Conservation (phyloP, 2,797 vertebrate genomes). For the Eupleurogrammus muticus region DNA sequence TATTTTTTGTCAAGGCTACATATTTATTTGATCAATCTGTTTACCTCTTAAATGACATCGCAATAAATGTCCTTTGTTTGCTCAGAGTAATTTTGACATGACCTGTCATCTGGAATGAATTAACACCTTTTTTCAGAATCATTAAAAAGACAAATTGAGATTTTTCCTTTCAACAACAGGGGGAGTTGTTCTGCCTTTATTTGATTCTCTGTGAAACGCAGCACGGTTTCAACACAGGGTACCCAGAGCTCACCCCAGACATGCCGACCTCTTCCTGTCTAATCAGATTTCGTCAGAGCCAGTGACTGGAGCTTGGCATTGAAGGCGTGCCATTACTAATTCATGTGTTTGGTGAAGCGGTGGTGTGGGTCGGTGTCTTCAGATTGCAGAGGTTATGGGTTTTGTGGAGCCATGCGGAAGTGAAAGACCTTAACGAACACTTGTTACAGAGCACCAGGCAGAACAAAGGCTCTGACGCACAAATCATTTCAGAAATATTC, state of each 20-base stretch:
- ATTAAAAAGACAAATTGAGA: not conserved
- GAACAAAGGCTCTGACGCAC: too few relatives aligned
- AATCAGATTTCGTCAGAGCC: constrained; percentile 40
- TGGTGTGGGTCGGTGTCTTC: constrained; percentile 50
- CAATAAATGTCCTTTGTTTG: not conserved
- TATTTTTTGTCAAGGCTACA: not conserved
- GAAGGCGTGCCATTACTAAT: constrained; percentile 59
- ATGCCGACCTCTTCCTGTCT: constrained; percentile 12
- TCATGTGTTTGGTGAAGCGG: constrained; percentile 50
- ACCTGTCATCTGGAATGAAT: not conserved
- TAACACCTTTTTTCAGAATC: not conserved
- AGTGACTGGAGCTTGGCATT: constrained; percentile 17
- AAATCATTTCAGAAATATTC: too few relatives aligned
- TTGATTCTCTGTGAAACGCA: not conserved
- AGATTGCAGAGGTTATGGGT: constrained; percentile 36
- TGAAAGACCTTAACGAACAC: constrained; percentile 27
- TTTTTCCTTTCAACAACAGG: constrained; percentile 1
- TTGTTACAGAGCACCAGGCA: not conserved
- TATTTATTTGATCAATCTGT: constrained; percentile 3
- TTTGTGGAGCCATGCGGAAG: constrained; percentile 21
- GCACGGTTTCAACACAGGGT: constrained; percentile 13
- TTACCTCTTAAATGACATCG: not conserved
- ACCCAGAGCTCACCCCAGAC: constrained; percentile 7
- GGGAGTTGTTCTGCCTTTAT: not conserved
- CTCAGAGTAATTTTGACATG: not conserved